These are phyloP conservation scores for Pedicia rivosa DNA, from an alignment of 2,888 invertebrate genomes.

Conservation along the genomic window DNA sequence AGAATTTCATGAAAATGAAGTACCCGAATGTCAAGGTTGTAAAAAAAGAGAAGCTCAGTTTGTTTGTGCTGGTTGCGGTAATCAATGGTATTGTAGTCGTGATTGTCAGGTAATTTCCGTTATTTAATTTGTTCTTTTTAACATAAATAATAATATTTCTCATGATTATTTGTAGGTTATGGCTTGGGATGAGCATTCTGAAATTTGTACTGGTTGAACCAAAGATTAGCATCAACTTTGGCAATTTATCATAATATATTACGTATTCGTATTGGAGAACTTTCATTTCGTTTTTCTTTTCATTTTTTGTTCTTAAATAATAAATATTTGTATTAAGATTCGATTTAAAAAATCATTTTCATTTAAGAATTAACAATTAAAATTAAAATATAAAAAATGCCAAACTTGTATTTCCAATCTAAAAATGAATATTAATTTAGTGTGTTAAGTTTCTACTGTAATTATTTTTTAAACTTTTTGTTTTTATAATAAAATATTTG, in stretches of 20 bases:
- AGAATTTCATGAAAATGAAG: conserved; percentile 31
- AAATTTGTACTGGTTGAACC: conserved; percentile 60
- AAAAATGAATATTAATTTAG: too few relatives aligned
- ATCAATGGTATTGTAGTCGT: conserved; percentile 89
- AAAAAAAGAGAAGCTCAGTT: conserved; percentile 66
- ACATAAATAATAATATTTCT: conserved; percentile 9
- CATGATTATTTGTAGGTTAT: conserved; percentile 43
- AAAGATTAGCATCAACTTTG: not conserved
- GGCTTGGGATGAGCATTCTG: conserved; percentile 79
- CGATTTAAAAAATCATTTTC: not conserved
- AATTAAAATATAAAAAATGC: too few relatives aligned
- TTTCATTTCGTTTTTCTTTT: too few relatives aligned
- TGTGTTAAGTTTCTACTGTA: too few relatives aligned
- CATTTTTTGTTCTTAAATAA: not conserved
- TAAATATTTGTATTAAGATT: not conserved
- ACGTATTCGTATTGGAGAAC: not conserved
- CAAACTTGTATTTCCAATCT: too few relatives aligned
- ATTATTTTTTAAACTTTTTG: not conserved
- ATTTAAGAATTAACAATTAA: too few relatives aligned
- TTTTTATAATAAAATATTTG: conserved; percentile 1
- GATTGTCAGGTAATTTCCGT: conserved; percentile 63
- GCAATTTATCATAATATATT: not conserved
- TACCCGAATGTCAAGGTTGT: conserved; percentile 74
- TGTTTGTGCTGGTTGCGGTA: conserved; percentile 78
- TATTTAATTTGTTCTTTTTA: not conserved